phyloP scores from a whole-genome alignment of 2,113 vertebrate genomes.

The Anser brachyrhynchus region DNA sequence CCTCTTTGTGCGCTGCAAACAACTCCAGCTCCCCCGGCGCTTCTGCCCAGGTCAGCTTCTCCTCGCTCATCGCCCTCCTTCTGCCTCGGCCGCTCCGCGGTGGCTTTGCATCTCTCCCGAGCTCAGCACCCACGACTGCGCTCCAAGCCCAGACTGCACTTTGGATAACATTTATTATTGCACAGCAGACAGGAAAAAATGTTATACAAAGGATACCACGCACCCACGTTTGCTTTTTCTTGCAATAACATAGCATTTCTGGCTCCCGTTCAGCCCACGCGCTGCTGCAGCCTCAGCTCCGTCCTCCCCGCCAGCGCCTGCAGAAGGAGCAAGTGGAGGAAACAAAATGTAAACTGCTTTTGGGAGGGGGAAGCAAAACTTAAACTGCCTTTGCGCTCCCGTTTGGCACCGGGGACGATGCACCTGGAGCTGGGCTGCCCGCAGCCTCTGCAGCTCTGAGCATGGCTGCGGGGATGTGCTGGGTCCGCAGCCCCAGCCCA shows the following conservation, averaged over 20 bases:
- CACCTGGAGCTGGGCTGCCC: fast-evolving
- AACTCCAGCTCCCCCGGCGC: not conserved
- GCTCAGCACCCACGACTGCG: not conserved
- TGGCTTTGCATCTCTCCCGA: not conserved
- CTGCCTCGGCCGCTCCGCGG: fast-evolving
- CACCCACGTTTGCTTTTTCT: not conserved
- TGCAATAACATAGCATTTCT: not conserved
- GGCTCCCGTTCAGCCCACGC: not conserved
- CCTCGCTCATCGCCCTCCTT: fast-evolving
- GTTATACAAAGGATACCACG: not conserved
- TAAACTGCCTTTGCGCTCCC: not conserved
- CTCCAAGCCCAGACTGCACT: not conserved
- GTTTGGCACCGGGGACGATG: not conserved
- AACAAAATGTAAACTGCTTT: not conserved
- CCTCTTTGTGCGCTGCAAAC: not conserved
- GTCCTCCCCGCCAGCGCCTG: not conserved
- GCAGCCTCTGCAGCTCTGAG: fast-evolving
- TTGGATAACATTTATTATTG: not conserved
- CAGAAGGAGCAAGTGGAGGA: not conserved
- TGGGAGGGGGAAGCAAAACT: not conserved
- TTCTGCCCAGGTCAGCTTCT: not conserved
- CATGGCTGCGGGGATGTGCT: too few species aligned
- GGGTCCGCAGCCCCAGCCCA: too few species aligned
- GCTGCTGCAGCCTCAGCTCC: not conserved
- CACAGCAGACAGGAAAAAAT: not conserved